Conservation (phyloP, 2,113 vertebrate genomes). For the Stegostoma tigrinum region DNA sequence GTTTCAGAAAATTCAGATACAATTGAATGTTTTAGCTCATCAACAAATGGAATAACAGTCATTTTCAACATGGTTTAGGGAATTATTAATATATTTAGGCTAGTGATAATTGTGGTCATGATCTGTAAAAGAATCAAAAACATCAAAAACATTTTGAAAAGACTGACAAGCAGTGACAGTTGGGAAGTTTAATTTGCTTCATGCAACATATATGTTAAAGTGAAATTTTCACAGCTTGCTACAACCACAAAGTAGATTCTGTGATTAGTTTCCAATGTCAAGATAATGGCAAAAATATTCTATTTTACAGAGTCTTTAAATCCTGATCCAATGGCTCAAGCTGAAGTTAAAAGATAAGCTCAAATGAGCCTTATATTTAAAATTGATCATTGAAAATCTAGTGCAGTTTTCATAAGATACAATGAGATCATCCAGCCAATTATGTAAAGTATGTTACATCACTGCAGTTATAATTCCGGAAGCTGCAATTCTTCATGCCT, state of each 20-base stretch:
- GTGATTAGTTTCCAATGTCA: background rate
- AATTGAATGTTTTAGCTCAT: background rate
- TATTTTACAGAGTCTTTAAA: background rate
- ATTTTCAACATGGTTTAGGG: background rate
- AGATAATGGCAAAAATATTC: background rate
- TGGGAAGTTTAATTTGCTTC: background rate
- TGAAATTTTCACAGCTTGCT: background rate
- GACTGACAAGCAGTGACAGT: background rate
- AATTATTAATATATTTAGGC: background rate
- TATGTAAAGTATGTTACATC: background rate
- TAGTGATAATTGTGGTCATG: background rate
- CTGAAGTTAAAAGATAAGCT: background rate
- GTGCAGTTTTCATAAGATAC: background rate
- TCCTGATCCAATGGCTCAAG: background rate
- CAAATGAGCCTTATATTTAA: background rate
- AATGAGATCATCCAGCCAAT: background rate
- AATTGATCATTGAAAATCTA: too few species aligned
- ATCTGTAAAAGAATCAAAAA: background rate
- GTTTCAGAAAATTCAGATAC: constrained; percentile 19
- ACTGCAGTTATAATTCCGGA: background rate
- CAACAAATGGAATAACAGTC: background rate
- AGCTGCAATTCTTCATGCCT: constrained; percentile 9
- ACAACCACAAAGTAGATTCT: background rate
- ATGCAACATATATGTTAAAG: background rate
- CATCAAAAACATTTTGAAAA: constrained; percentile 22